Base-by-base conservation (phyloP, 2,888 invertebrate species). In the Lucinisca nassula region DNA sequence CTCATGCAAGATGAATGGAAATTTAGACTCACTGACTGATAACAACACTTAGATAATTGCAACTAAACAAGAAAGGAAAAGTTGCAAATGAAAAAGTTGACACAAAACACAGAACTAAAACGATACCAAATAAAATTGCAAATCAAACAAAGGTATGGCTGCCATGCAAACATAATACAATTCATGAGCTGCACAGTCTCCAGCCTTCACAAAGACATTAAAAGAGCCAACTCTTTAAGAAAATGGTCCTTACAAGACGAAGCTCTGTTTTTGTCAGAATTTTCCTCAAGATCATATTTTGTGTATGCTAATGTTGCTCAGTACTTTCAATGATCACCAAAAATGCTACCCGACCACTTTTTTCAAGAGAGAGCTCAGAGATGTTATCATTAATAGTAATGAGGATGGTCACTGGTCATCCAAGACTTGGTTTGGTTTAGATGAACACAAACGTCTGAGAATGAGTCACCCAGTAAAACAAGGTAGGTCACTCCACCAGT, bases 361-460 rank as follows among this genome's bases (percentile, higher is more conserved):
- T n/a, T n/a, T n/a, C n/a, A n/a, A n/a, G n/a, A n/a, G n/a, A n/a
- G n/a, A n/a, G n/a, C n/a, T n/a, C n/a, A n/a, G n/a, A n/a, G n/a
- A n/a, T n/a, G n/a, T n/a, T n/a, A n/a, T n/a, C n/a, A n/a, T n/a
- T n/a, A n/a, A n/a, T n/a, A n/a, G n/a, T n/a, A n/a, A n/a, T n/a
- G n/a, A n/a, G n/a, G n/a, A n/a, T n/a, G n/a, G n/a, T n/a, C n/a
- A 67, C 67, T 67, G 67, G 67, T 67, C 67, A 67, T 32, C 35
- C 21, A 67, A 67, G 30, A 67, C 67, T 17, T 6, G n/a, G 67
- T 32, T 61, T 67, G 67, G 67, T 67, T 67, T 67, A 67, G 67
- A 21, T 35, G 1, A 67, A 6, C 24, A 4, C 6, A 61, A 24
- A 61, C 30, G 4, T 30, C 61, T 35, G 2, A 67, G 32, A 67